Base-by-base conservation (phyloP, 2,797 vertebrate species). In the Iguana delicatissima region DNA sequence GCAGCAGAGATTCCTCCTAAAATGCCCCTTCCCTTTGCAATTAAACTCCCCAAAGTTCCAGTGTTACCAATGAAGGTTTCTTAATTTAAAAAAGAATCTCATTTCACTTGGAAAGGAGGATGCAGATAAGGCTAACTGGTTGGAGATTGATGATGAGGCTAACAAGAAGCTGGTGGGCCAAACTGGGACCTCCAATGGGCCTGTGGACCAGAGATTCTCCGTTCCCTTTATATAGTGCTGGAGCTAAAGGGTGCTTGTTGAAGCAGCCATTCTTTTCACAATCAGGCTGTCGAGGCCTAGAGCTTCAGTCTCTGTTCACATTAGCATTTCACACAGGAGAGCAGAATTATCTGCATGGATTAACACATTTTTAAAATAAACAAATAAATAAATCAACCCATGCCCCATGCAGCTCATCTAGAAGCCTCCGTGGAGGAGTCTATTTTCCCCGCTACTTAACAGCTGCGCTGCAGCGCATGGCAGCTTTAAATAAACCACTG, bases 401-500 rank as follows among this genome's bases (percentile, higher is more conserved):
- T 77, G 88, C 59, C 32, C 72, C 2, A 1, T 32, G 42, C 29
- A 76, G 67, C 79, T 74, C 67, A 72, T 69, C 8, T 59, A 50
- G 84, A 82, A 24, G 69, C 73, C 64, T 59, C 81, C 12, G 13
- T 29, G 74, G 29, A 81, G 73, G 46, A 73, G 64, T 32, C 72
- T 2, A 13, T 87, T 89, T 89, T n/a, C 62, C 50, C 74, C 1
- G 64, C 92, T 55, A 1, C 88, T 91, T 20, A 55, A 77, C 52
- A 73, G 38, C 87, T 74, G 76, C 38, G 0, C 3, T 0, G 77
- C 0, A 79, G 32, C 77, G 38, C 0, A 10, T 90, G 38, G 91
- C 18, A 50, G 91, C 91, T 95, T 84, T 91, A 87, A 64, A 94
- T 50, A 89, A 32, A 92, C 93, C 85, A 85, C 90, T 92, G 94